Evolutionary conservation across 2,113 vertebrate genomes (phyloP), one percentile per base, ranked within the genome.

Genomic region (Hippoglossus stenolepis): DNA sequence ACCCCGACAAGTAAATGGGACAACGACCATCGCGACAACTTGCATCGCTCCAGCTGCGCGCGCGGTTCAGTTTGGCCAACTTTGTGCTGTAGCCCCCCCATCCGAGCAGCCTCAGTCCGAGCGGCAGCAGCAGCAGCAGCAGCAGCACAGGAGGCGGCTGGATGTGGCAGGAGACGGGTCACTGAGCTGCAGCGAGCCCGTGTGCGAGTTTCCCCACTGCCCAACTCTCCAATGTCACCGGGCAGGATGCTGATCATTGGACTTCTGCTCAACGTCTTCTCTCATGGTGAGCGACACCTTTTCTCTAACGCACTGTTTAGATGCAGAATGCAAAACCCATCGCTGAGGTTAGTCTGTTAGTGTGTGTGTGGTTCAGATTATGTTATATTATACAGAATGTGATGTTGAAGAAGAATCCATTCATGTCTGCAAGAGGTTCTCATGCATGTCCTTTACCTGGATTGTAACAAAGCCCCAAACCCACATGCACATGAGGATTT

Each of bases 221-320:
- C 56, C 69, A 64, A 63, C 69, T 91, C 70, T 79, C 75, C 83
- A 80, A 86, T 90, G 87, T 87, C 80, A 68, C 65, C 79, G 70
- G 82, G 84, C 89, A 92, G 82, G 84, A 93, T 94, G 91, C 77
- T 93, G 80, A 83, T 92, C 87, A 56, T 90, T 75, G 93, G 90
- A 93, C 85, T 93, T 57, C 86, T 94, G 82, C 85, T 93, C 76
- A 80, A 72, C 26, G 81, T 92, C 80, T 82, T 92, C 76, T 90
- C 72, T 79, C 77, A 81, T 20, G 89, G 93, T 94, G 79, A 79
- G 90, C 7, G 17, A 2, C 28, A 11, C 0, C 2, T 62, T 66
- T 23, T 61, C 2, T 38, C 5, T 51, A 10, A 20, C 26, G 20
- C 35, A 31, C 11, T 10, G 45, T 3, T 73, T 4, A 62, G 9